Conservation (phyloP, 37 sponge, comb jelly and placozoan species). For the Hexactinellida sp. region DNA sequence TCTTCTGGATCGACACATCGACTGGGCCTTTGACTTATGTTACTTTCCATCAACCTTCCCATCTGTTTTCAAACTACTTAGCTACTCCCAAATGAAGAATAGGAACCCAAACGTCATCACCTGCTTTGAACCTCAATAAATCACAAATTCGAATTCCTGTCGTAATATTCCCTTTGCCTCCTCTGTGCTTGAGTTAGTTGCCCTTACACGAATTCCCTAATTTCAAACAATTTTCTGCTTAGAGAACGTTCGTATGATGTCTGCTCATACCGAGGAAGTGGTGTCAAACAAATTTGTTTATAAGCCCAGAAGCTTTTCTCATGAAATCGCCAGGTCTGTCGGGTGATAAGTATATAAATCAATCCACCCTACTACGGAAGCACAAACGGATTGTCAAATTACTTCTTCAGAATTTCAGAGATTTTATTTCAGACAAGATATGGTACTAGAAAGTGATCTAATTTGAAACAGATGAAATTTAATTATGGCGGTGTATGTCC, state of each 20-base stretch:
- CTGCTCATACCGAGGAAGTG: neutral
- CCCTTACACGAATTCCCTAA: constrained; percentile 2
- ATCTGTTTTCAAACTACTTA: constrained; percentile 34
- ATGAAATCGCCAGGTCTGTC: too few species aligned
- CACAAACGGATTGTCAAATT: too few species aligned
- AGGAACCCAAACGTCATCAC: constrained; percentile 44
- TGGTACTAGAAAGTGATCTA: too few species aligned
- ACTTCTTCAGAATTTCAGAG: too few species aligned
- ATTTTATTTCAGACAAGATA: too few species aligned
- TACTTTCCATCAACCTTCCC: constrained; percentile 46
- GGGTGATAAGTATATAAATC: too few species aligned
- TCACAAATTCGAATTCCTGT: neutral
- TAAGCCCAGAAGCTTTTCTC: too few species aligned
- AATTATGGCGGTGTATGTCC: too few species aligned
- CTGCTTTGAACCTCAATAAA: neutral
- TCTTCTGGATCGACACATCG: constrained; percentile 22
- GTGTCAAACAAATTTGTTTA: neutral
- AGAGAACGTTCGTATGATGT: neutral
- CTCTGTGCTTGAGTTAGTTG: neutral
- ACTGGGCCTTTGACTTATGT: constrained; percentile 16
- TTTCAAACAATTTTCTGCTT: neutral
- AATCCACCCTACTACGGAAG: too few species aligned
- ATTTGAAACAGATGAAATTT: too few species aligned
- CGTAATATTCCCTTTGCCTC: neutral
- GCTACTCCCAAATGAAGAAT: constrained; percentile 31